phyloP scores from a whole-genome alignment of 2,888 invertebrate genomes.

The Ectemnius continuus region DNA sequence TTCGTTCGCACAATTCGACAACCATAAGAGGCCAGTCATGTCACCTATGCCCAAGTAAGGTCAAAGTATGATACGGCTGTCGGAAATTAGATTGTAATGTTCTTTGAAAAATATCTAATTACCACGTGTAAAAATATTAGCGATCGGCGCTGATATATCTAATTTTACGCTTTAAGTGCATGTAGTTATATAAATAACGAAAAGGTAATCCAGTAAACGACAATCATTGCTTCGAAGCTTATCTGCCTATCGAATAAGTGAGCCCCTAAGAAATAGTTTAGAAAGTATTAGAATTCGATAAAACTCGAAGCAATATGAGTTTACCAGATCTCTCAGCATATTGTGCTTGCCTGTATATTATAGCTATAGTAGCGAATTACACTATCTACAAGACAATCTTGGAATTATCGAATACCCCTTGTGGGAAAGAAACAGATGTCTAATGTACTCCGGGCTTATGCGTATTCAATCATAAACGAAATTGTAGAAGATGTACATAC shows the following conservation, averaged over 20 bases:
- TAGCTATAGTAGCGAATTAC: slow-evolving; percentile 10
- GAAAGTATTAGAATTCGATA: not conserved
- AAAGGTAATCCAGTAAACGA: slow-evolving; percentile 18
- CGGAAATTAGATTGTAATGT: slow-evolving; percentile 37
- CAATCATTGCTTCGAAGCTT: slow-evolving; percentile 28
- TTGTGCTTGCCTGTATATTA: slow-evolving; percentile 1
- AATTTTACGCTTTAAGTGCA: slow-evolving; percentile 48
- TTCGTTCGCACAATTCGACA: not conserved
- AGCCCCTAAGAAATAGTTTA: not conserved
- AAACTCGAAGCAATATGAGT: slow-evolving; percentile 39
- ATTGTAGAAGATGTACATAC: slow-evolving; percentile 16
- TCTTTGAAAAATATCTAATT: slow-evolving; percentile 43
- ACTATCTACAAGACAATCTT: slow-evolving; percentile 23
- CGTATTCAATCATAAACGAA: slow-evolving; percentile 14
- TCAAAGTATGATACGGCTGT: slow-evolving; percentile 37
- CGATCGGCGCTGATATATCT: slow-evolving; percentile 44
- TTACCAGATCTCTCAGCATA: slow-evolving; percentile 16
- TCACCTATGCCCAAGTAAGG: slow-evolving; percentile 21
- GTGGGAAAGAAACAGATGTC: slow-evolving; percentile 23
- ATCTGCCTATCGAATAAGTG: not conserved
- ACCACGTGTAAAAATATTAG: slow-evolving; percentile 58
- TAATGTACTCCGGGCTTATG: slow-evolving; percentile 24
- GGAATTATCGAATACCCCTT: slow-evolving; percentile 25
- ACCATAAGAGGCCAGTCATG: not conserved
- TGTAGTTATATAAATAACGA: slow-evolving; percentile 45